Evolutionary conservation across 2,888 invertebrate species (phyloP), one percentile per base, ranked within the genome.

Genomic region (Oscheius sp.): DNA sequence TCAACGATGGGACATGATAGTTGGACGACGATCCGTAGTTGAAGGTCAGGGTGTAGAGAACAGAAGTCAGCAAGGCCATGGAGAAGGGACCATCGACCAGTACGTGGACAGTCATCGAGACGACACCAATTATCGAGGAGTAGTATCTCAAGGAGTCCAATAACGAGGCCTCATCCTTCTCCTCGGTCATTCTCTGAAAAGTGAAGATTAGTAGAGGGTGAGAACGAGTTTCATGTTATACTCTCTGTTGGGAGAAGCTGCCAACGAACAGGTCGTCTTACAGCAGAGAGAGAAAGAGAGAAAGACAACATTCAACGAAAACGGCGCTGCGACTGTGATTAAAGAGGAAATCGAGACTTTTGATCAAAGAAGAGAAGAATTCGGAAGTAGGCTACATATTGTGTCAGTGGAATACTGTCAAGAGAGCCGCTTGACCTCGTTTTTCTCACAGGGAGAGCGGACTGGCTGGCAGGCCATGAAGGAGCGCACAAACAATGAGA

Each of bases 1-100:
- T 9, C 35, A 73, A 55, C 7, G 65, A 55, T 0, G 55, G 55
- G 9, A 73, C 33, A 35, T 73, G 73, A 33, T 73, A 73, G 37
- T 73, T 73, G 32, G 73, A 73, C 5, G 73, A 62, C 2, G 73
- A 73, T n/a, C 63, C 73, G 35, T 73, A 73, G 32, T 63, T 63
- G 29, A 73, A 73, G 7, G 73, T 73, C 2, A 73, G 11, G 9
- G 63, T 63, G 35, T 73, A 73, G 33, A 73, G 65, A 37, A 73
- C 51, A 33, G 55, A 55, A 21, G 73, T 73, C 10, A 73, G 21
- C 2, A 73, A 51, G n/a, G 65, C 58, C 57, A 73, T 73, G 5
- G 73, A 73, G 29, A 63, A 29, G 4, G 59, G 57, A 32, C 73
- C 73, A 55, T 73, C 73, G 2, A 59, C 11, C 21, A 33, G 21